Evolutionary conservation across 1,140 invertebrate genomes (phyloP).

Genomic region (Prorops nasuta): DNA sequence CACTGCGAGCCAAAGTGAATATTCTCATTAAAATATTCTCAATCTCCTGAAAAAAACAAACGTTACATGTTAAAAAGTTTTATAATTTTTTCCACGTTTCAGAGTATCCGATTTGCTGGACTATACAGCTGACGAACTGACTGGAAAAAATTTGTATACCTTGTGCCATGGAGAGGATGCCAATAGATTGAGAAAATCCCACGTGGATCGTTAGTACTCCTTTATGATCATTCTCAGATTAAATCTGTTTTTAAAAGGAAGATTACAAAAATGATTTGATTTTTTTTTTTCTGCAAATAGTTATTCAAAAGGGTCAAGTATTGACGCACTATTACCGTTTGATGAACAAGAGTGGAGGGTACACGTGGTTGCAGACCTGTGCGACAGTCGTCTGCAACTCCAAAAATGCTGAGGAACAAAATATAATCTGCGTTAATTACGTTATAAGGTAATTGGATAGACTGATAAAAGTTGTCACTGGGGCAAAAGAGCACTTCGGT

Average conservation of each 20-base stretch:
- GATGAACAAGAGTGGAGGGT: slow-evolving; percentile 94
- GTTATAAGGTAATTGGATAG: slow-evolving; percentile 85
- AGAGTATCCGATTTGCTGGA: slow-evolving; percentile 92
- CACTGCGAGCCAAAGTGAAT: slow-evolving; percentile 94
- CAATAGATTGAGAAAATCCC: slow-evolving; percentile 87
- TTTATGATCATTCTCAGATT: too few relatives aligned
- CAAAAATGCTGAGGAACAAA: slow-evolving; percentile 94
- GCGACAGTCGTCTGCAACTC: slow-evolving; percentile 93
- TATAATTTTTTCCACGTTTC: slow-evolving; percentile 6
- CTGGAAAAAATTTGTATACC: slow-evolving; percentile 89
- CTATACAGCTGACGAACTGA: slow-evolving; percentile 89
- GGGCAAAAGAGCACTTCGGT: too few relatives aligned
- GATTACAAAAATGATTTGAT: too few relatives aligned
- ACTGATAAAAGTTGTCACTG: too few relatives aligned
- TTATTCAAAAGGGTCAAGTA: slow-evolving; percentile 95
- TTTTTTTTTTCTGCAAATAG: too few relatives aligned
- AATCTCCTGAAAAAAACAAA: too few relatives aligned
- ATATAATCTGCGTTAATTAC: slow-evolving; percentile 95
- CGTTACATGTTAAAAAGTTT: not conserved
- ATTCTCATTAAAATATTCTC: too few relatives aligned
- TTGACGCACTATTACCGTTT: slow-evolving; percentile 93
- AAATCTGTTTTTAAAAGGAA: too few relatives aligned
- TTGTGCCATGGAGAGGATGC: slow-evolving; percentile 95
- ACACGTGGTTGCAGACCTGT: slow-evolving; percentile 95
- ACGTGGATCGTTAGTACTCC: slow-evolving; percentile 89